A percentile compares a stretch with the other conserved stretches of the same genome.
These are phyloP conservation scores for Poecile atricapillus DNA, from an alignment of 2,113 vertebrate genomes.

Conservation along the genomic window DNA sequence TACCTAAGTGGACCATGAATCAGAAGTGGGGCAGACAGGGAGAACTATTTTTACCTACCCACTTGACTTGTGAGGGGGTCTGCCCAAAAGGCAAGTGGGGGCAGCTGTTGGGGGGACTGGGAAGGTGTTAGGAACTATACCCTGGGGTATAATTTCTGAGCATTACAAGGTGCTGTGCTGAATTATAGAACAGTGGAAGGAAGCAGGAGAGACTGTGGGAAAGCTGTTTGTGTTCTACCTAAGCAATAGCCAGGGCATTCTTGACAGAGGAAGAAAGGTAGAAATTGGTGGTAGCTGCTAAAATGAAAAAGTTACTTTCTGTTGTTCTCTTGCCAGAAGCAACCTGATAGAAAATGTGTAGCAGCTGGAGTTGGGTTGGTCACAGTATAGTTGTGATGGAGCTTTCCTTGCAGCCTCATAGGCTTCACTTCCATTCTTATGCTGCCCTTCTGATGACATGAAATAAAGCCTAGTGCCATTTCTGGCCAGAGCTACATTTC, in stretches of 20 bases:
- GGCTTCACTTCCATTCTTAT: not conserved
- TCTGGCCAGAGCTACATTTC: not conserved
- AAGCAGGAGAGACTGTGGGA: not conserved
- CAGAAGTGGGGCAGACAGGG: slow-evolving; percentile 53
- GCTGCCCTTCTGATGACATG: not conserved
- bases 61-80: not conserved
- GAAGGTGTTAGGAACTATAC: not conserved
- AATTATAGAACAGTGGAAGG: not conserved
- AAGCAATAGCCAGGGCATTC: not conserved
- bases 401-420: not conserved
- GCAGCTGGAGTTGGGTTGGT: not conserved
- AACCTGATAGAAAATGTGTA: not conserved
- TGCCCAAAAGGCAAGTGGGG: slow-evolving; percentile 23
- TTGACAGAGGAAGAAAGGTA: slow-evolving; percentile 11
- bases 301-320: not conserved
- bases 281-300: not conserved
- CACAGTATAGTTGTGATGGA: not conserved
- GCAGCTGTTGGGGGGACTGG: not conserved
- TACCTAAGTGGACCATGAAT: slow-evolving; percentile 73
- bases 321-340: not conserved
- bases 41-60: slow-evolving; percentile 53
- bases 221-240: not conserved
- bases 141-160: not conserved
- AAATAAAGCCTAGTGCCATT: not conserved
- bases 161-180: not conserved